Percentiles rank a stretch among this genome's conserved stretches.
Evolutionary conservation across 2,888 invertebrate genomes (phyloP).

Genomic region (Alcis repandata): DNA sequence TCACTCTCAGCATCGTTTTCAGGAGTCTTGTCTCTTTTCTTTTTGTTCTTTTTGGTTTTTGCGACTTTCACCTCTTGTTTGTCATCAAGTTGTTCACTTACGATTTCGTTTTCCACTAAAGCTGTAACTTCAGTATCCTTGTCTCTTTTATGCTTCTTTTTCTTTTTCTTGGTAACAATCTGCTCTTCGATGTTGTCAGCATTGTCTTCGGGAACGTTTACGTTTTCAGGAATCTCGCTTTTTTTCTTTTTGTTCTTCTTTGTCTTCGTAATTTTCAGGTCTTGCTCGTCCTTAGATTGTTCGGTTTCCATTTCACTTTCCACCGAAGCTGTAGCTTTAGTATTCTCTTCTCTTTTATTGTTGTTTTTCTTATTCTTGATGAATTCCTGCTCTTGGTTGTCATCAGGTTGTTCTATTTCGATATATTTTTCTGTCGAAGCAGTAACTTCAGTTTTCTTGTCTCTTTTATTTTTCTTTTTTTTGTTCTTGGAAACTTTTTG

Average conservation of each 20-base stretch:
- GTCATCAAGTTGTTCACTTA: not conserved
- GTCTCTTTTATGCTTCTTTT: not conserved
- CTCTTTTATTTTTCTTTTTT: not conserved
- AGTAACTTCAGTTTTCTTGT: not conserved
- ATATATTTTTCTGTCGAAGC: not conserved
- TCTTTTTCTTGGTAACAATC: not conserved
- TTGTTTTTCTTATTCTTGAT: not conserved
- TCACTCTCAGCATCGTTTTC: not conserved
- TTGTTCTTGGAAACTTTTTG: not conserved
- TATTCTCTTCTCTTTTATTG: too few species aligned
- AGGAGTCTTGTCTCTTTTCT: not conserved
- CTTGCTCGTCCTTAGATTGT: not conserved
- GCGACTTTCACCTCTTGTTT: not conserved
- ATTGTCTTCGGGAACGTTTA: too few species aligned
- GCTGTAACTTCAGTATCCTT: not conserved
- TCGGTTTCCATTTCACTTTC: not conserved
- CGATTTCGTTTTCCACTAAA: not conserved
- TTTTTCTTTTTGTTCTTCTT: conserved; percentile 5
- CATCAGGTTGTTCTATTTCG: not conserved
- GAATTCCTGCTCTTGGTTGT: not conserved
- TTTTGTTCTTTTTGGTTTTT: conserved; percentile 2
- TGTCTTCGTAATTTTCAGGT: not conserved
- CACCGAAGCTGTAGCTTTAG: too few species aligned
- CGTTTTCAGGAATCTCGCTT: not conserved
- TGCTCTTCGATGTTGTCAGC: too few species aligned